phyloP scores from a whole-genome alignment of 1,140 invertebrate species.

The Cheumatopsyche charites region DNA sequence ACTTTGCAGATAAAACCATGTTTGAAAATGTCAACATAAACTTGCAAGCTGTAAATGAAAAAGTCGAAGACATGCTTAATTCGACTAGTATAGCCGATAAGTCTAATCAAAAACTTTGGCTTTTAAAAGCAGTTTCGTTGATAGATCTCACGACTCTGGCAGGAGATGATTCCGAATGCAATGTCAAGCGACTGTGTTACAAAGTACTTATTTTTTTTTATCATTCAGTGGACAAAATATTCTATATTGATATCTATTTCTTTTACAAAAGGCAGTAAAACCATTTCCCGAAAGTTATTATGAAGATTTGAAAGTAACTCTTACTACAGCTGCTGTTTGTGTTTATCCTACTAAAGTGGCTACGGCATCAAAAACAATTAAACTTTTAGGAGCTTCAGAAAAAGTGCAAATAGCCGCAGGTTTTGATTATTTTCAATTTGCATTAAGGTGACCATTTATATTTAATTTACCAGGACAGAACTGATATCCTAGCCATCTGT shows the following conservation, averaged over 20 bases:
- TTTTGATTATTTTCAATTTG: slow-evolving; percentile 51
- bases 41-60: slow-evolving; percentile 57
- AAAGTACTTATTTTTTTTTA: slow-evolving; percentile 65
- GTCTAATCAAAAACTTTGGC: slow-evolving; percentile 72
- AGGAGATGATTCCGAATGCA: slow-evolving; percentile 85
- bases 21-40: neutral
- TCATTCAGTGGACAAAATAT: neutral
- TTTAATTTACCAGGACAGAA: too few relatives aligned
- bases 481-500: too few relatives aligned
- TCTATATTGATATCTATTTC: neutral
- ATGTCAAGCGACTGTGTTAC: slow-evolving; percentile 79
- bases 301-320: slow-evolving; percentile 50
- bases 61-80: slow-evolving; percentile 57
- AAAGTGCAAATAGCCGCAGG: slow-evolving; percentile 79
- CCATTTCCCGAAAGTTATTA: slow-evolving; percentile 57
- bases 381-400: slow-evolving; percentile 62
- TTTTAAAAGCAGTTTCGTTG: slow-evolving; percentile 79
- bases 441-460: too few relatives aligned
- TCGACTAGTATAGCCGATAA: slow-evolving; percentile 54
- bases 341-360: slow-evolving; percentile 87
- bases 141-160: slow-evolving; percentile 93
- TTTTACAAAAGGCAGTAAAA: slow-evolving; percentile 62
- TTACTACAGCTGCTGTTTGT: slow-evolving; percentile 86
- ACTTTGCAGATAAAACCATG: neutral
- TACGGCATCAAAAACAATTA: slow-evolving; percentile 71